Base-by-base conservation (phyloP, 2,888 invertebrate genomes). In the Oxytorus armatus region DNA sequence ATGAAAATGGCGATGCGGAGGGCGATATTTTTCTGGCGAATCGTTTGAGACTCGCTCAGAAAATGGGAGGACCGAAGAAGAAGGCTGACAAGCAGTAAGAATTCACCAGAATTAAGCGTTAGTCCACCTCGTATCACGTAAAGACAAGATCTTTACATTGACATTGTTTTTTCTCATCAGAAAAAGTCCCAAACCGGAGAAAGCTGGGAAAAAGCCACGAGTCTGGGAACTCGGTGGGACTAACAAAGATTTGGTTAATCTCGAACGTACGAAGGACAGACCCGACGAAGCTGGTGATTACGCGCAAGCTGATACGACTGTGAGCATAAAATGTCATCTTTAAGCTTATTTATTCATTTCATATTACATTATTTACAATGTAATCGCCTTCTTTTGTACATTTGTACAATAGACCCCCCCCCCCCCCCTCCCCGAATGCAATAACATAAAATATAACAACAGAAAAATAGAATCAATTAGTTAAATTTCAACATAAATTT, bases 151-250 rank as follows among this genome's bases (percentile, higher is more conserved):
- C 39, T 59, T 4, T 29, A 23, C n/a, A 42, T 23, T 2, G 21
- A 25, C 10, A 3, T 68, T 7, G 39, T 36, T 39, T 51, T 92
- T 92, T n/a, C 82, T 89, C 78, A 88, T 90, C 53, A 92, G 94
- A 88, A 93, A 93, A 90, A 92, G 92, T 87, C 93, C 93, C 1
- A 93, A 93, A 82, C 90, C 92, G 21, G 94, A 94, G 51, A 96
- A 96, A 90, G 95, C 95, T 18, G 97, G 97, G 0, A 99, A 99
- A 89, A 96, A 97, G 89, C 97, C 97, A 0, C 95, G 98, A 69
- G 95, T 96, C 69, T 99, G 98, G 99, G 98, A 97, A 85, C 92
- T 97, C 66, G 96, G 96, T 49, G 98, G 98, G 29, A 95, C 94
- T 65, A 92, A 93, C 10, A 96, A 96, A 82, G 98, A 98, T 92